A percentile compares a stretch with the other conserved stretches of the same genome.
phyloP scores from a whole-genome alignment of 2,888 invertebrate species.

The Actias luna region DNA sequence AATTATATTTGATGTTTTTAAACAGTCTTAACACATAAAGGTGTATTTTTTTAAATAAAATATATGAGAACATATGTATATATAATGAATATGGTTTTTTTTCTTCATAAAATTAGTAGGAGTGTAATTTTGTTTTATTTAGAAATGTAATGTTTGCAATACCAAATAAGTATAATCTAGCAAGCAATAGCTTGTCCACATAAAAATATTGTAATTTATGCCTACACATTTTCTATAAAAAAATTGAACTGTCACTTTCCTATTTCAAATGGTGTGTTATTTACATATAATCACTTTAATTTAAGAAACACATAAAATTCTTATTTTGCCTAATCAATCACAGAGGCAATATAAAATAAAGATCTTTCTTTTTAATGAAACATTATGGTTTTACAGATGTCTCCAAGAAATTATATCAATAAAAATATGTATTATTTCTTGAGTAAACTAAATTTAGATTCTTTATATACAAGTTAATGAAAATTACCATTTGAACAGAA shows the following conservation, averaged over 20 bases:
- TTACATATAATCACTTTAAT: background rate
- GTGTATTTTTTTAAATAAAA: background rate
- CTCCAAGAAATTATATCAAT: background rate
- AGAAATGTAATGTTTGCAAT: background rate
- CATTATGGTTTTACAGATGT: too few relatives aligned
- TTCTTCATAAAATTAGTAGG: background rate
- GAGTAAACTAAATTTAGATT: background rate
- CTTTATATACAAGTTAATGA: background rate
- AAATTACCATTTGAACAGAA: background rate
- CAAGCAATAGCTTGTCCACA: background rate
- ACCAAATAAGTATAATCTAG: background rate
- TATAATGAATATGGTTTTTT: background rate
- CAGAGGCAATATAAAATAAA: too few relatives aligned
- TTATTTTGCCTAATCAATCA: too few relatives aligned
- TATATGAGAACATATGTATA: too few relatives aligned
- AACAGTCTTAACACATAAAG: background rate
- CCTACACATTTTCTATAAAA: background rate
- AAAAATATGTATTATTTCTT: background rate
- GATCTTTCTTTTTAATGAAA: too few relatives aligned
- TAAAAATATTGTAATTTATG: background rate
- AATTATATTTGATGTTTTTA: background rate
- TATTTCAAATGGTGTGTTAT: background rate
- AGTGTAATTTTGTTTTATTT: background rate
- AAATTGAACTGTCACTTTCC: background rate
- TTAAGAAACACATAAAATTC: too few relatives aligned